A percentile compares a stretch with the other conserved stretches of the same genome.
Evolutionary conservation across 2,113 vertebrate species (phyloP).

Genomic region (Misgurnus anguillicaudatus): DNA sequence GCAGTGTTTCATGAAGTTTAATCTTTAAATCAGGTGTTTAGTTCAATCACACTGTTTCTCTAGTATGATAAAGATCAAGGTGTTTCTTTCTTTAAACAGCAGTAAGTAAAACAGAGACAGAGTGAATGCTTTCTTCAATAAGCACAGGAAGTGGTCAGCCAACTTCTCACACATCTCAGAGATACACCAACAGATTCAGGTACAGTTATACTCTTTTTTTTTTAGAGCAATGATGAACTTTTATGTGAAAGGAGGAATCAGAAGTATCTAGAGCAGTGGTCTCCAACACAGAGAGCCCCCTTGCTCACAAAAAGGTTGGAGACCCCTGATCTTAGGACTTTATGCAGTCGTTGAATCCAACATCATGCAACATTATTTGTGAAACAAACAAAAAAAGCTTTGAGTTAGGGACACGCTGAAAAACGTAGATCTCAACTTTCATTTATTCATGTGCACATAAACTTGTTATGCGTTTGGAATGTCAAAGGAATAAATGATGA

Average conservation of each 20-base stretch:
- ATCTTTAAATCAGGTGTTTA: neutral
- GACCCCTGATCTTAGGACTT: no score
- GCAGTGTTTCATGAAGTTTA: neutral
- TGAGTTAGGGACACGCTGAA: no score
- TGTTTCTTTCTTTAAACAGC: conserved; percentile 28
- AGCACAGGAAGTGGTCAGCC: conserved; percentile 52
- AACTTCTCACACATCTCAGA: conserved; percentile 25
- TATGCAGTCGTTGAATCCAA: no score
- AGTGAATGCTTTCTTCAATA: conserved; percentile 28
- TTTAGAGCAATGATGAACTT: neutral
- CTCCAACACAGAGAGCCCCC: no score
- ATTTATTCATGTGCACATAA: no score
- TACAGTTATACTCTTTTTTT: neutral
- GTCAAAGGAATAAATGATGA: no score
- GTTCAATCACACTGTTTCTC: neutral
- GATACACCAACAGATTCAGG: neutral
- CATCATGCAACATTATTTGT: no score
- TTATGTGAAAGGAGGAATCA: neutral
- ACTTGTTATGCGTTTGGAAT: no score
- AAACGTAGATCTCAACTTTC: no score
- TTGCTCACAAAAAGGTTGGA: no score
- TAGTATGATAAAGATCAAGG: neutral
- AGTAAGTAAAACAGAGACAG: conserved; percentile 27
- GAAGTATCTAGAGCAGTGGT: no score
- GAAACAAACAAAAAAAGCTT: no score